A percentile compares a stretch with the other conserved stretches of the same genome.
phyloP scores from a whole-genome alignment of 2,888 invertebrate species.

The Sepioteuthis lessoniana region DNA sequence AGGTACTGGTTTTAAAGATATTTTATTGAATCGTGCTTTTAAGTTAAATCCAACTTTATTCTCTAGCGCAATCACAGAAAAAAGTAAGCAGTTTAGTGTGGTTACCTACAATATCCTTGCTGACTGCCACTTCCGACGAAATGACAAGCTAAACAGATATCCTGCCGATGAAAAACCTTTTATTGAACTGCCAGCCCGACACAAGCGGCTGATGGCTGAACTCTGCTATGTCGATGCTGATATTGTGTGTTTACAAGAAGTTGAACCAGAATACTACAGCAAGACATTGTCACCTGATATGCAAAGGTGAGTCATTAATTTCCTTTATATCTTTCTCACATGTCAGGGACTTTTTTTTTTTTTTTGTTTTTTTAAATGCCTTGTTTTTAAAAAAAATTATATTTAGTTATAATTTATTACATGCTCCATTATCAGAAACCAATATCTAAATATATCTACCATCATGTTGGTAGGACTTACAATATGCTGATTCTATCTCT shows the following conservation, averaged over 20 bases:
- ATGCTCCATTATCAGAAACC: too few species aligned
- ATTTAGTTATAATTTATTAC: too few species aligned
- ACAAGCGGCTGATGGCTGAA: constrained; percentile 68
- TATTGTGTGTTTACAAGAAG: constrained; percentile 74
- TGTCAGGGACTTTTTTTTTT: too few species aligned
- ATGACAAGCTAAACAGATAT: constrained; percentile 59
- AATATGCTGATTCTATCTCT: too few species aligned
- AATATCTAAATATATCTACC: background rate
- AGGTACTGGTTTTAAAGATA: background rate
- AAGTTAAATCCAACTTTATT: constrained; percentile 61
- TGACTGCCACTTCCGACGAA: constrained; percentile 68
- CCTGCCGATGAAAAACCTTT: constrained; percentile 62
- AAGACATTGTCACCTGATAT: constrained; percentile 62
- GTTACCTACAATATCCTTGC: constrained; percentile 74
- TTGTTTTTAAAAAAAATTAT: background rate
- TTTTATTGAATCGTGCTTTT: constrained; percentile 61
- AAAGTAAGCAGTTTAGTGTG: constrained; percentile 66
- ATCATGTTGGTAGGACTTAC: background rate
- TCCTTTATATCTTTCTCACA: background rate
- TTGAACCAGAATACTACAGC: constrained; percentile 65
- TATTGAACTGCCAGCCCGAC: constrained; percentile 65
- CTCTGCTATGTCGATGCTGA: constrained; percentile 69
- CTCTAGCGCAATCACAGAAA: constrained; percentile 54
- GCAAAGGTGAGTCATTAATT: constrained; percentile 58
- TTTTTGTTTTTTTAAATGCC: too few species aligned